Base-by-base conservation (phyloP, 2,888 invertebrate genomes). In the Cabera pusaria region DNA sequence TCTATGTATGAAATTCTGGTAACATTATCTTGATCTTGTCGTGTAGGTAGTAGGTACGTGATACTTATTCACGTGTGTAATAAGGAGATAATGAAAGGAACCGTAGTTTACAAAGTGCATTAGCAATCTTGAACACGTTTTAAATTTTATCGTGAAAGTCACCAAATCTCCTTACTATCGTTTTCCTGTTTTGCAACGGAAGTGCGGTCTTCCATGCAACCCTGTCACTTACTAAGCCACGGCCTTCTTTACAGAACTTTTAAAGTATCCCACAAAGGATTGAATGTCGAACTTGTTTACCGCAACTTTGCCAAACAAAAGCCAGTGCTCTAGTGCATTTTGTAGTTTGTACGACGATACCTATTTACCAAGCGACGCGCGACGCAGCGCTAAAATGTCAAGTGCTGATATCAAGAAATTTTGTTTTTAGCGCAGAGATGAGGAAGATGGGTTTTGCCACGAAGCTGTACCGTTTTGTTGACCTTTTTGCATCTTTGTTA, bases 251-350 rank as follows among this genome's bases (percentile, higher is more conserved):
- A 26, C 23, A 35, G 51, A 81, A 82, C 72, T 81, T 80, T 72
- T 62, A 72, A 81, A 79, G 73, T 73, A 70, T 67, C 64, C 79
- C 78, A 76, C 83, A 83, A 83, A 83, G 83, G 73, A 82, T 76
- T 76, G 79, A 73, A 77, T 76, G 77, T 83, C 77, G 72, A 83
- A 85, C 78, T 82, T 81, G 78, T 74, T 79, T 82, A 74, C 76
- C 65, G 58, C 60, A 65, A 80, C 69, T 82, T 76, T 73, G 59
- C 59, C 66, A 73, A 74, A 77, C 71, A 76, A 75, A 78, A 78
- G 75, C 65, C 68, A 59, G 59, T 64, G 70, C 59, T 63, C 54
- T 64, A 78, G 72, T 77, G 71, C 69, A 72, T 75, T 74, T 77
- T 68, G 71, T 69, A 72, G 74, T 74, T 77, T 68, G 38, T 49